Base-by-base conservation (phyloP, 2,888 invertebrate species). In the Lagria hirta region DNA sequence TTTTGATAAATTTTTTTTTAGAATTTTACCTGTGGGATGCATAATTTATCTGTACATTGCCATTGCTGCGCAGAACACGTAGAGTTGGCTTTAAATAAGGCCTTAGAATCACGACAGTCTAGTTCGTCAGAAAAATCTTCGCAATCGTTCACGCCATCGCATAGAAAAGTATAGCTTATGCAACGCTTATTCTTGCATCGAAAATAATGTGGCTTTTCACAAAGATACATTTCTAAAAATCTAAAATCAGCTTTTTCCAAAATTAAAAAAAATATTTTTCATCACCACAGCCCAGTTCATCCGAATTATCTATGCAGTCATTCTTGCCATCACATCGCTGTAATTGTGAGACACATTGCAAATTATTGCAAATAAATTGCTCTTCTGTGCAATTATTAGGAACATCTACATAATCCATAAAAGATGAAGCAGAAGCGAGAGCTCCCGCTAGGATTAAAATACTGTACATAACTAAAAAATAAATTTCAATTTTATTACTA, bases 131-230 rank as follows among this genome's bases (percentile, higher is more conserved):
- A 69, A 51, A 53, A 66, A 60, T 73, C 73, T 2, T 61, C 64
- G 50, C 73, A 73, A 57, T 73, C 72, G 43, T 70, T 62, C 43
- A 68, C 66, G 2, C 52, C 58, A 58, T 73, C 70, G 49, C 73
- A 73, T 2, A 66, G 52, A 40, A 71, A 71, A 2, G 58, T 44
- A 11, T 60, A 49, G 28, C 62, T 58, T 13, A 73, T 63, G 47
- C 73, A 73, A 27, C 61, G 52, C 0, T 55, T 42, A 51, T 70
- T 71, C 23, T 60, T 52, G 43, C 73, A 73, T 36, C 58, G 59
- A 52, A 69, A 71, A 44, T 57, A 70, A 15, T 51, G 41, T 2
- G 69, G 66, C 35, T 54, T 54, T 34, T 55, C 52, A 41, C 71
- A 71, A 12, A 55, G 47, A 40, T 47, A 51, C 14, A 58, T 20